Conservation (phyloP, 1,140 invertebrate genomes). For the Conus betulinus region DNA sequence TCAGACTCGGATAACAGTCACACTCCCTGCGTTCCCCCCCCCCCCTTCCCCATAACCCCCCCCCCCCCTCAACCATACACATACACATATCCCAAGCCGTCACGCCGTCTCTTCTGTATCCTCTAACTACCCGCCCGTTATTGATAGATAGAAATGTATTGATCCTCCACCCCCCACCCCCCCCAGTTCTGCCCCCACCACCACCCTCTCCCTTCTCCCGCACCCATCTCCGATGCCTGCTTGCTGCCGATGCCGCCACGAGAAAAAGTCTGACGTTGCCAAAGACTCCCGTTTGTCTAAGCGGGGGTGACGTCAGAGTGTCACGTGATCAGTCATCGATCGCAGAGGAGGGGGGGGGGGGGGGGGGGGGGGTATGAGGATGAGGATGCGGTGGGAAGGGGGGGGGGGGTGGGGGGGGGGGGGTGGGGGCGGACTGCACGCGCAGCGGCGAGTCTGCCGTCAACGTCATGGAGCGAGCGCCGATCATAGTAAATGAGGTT, state of each 20-base stretch:
- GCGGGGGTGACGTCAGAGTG: constrained; percentile 33
- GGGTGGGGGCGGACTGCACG: neutral
- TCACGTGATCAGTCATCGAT: constrained; percentile 33
- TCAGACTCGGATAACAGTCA: no score
- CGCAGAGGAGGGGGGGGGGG: neutral
- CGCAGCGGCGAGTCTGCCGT: no score
- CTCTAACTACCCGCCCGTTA: no score
- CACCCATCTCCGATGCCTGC: neutral
- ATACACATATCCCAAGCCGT: neutral
- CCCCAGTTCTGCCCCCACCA: neutral
- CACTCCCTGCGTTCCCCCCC: neutral
- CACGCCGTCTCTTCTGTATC: no score
- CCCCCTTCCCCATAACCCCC: constrained; percentile 3
- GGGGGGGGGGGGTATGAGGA: no score
- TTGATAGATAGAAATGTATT: no score
- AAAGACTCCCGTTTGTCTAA: neutral
- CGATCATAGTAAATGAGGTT: neutral
- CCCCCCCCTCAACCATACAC: neutral
- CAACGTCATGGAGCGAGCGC: no score
- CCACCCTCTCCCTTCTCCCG: neutral
- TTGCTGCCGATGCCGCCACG: no score
- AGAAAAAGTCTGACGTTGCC: neutral
- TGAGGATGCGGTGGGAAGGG: no score
- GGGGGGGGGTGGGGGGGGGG: no score
- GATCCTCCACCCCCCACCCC: no score